Conservation (phyloP, 2,113 vertebrate genomes). For the Piprites chloris region DNA sequence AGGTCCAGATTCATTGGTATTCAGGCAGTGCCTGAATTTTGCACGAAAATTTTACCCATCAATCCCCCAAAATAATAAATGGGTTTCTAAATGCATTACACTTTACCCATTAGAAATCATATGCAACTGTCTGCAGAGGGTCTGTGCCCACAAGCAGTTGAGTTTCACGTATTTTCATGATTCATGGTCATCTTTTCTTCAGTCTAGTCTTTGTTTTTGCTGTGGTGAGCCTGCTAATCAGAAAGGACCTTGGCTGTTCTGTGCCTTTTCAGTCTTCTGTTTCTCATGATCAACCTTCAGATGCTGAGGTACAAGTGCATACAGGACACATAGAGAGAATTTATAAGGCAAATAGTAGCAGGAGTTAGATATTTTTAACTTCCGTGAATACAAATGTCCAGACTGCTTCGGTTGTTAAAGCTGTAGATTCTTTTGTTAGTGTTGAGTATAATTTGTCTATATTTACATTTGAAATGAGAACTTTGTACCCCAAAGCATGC, state of each 20-base stretch:
- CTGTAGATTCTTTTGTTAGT: neutral
- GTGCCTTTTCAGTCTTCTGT: neutral
- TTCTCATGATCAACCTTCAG: neutral
- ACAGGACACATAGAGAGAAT: neutral
- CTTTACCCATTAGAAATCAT: neutral
- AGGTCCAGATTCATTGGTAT: neutral
- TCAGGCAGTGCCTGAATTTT: neutral
- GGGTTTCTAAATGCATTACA: neutral
- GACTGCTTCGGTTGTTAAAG: neutral
- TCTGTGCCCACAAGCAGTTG: neutral
- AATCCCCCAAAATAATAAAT: rapidly evolving
- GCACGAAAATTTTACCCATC: neutral
- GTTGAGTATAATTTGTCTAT: neutral
- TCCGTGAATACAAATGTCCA: neutral
- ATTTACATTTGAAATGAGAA: neutral
- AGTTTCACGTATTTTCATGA: neutral
- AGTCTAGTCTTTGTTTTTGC: neutral
- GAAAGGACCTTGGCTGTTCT: neutral
- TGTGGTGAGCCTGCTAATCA: neutral
- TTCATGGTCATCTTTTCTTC: neutral
- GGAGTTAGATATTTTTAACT: neutral
- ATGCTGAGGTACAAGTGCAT: neutral
- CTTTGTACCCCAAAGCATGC: neutral
- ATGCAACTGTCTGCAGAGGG: neutral
- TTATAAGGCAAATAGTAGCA: neutral